Conservation (phyloP, 2,797 vertebrate genomes). For the Gastrophryne carolinensis region DNA sequence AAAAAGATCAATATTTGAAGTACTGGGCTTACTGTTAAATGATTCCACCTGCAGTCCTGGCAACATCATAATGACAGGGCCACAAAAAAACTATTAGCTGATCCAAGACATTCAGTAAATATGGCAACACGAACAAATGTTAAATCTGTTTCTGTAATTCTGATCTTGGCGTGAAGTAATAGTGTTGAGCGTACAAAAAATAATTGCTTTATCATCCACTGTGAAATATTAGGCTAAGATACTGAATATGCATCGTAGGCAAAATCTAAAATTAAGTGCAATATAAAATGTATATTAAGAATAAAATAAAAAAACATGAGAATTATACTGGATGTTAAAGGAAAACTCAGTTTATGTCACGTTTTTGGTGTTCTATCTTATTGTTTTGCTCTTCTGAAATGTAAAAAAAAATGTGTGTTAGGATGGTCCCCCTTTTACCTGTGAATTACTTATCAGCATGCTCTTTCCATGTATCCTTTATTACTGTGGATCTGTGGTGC, state of each 20-base stretch:
- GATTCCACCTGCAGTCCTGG: slow-evolving; percentile 46
- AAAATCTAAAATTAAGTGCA: not conserved
- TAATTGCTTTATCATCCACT: slow-evolving; percentile 34
- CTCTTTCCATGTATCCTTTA: no score
- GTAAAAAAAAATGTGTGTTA: no score
- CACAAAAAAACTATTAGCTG: slow-evolving; percentile 38
- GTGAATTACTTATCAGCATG: no score
- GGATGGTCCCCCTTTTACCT: no score
- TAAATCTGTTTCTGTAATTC: slow-evolving; percentile 48
- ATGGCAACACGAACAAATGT: slow-evolving; percentile 38
- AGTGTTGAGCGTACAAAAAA: slow-evolving; percentile 25
- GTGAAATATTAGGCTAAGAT: slow-evolving; percentile 19
- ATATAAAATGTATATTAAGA: not conserved
- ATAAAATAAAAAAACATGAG: not conserved
- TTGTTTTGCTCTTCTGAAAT: no score
- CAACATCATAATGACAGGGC: slow-evolving; percentile 9
- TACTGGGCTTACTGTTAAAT: slow-evolving; percentile 47
- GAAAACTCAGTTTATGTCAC: no score
- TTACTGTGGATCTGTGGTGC: no score
- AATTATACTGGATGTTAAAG: no score
- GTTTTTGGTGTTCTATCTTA: no score
- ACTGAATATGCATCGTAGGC: slow-evolving; percentile 4
- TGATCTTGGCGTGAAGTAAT: slow-evolving; percentile 19
- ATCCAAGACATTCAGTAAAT: slow-evolving; percentile 48
- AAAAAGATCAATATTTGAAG: slow-evolving; percentile 46